Evolutionary conservation across 1,140 invertebrate genomes (phyloP), one percentile per base, ranked within the genome.

Genomic region (Branchinecta lindahli): DNA sequence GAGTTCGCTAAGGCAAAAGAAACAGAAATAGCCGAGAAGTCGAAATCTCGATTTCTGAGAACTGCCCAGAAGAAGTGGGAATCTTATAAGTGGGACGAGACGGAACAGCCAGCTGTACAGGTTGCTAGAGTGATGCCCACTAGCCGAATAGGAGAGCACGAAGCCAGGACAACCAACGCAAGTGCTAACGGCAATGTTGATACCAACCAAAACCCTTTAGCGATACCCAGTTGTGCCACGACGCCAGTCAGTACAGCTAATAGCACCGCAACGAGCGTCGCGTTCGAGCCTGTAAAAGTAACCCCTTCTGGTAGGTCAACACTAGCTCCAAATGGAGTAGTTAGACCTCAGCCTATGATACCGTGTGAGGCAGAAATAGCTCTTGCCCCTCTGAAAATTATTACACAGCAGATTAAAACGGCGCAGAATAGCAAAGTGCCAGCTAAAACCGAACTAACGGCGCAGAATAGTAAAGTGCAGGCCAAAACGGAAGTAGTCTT

Each of bases 1-100:
- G 78, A 82, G n/a, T 85, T 85, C 73, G 80, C 83, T 0, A 86
- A 86, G 70, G 85, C 70, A 8, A 33, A 52, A 66, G 84, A 73
- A 76, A 74, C 77, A 67, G 78, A 81, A 77, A 44, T 18, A 15
- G 78, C 81, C 69, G 80, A 82, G 75, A 77, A 75, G 52, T 75
- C 76, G 15, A 76, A 74, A 61, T 70, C 76, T 69, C 77, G 77
- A 45, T 82, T 82, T 67, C 46, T 82, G 0, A 78, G 81, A 66
- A 78, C 74, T 33, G 74, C 82, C 44, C 81, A 83, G 70, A 80
- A 80, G 66, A 81, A 80, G 46, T 73, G 81, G 33, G 81, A 82
- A 52, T 80, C 79, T 47, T 77, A 81, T 61, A 76, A 78, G 6
- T 77, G 77, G 7, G 73, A 71, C 8, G 70, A 71, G 4, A 52